phyloP scores from a whole-genome alignment of 2,797 vertebrate species.

The Chaetodon trifasciatus region DNA sequence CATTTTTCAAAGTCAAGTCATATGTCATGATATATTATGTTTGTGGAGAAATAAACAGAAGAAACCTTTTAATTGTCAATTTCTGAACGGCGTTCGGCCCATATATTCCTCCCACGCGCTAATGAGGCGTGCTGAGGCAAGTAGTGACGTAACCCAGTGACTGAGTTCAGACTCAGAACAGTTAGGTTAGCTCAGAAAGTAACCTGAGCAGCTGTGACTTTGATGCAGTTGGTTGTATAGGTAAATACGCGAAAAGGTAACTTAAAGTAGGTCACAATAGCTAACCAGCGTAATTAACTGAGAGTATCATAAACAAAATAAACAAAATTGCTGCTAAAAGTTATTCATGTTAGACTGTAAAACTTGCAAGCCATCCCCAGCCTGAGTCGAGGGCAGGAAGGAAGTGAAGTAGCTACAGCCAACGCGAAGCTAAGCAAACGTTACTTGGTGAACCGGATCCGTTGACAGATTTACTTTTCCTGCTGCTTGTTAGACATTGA shows the following conservation, averaged over 20 bases:
- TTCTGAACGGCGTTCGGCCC: background rate
- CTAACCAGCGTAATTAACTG: background rate
- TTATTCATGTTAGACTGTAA: background rate
- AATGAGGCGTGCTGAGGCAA: background rate
- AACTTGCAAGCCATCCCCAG: constrained; percentile 33
- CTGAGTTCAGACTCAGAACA: background rate
- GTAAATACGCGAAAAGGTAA: background rate
- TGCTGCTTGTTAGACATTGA: background rate
- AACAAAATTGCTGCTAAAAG: background rate
- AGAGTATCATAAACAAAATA: background rate
- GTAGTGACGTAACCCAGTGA: constrained; percentile 58
- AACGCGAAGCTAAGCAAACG: constrained; percentile 40
- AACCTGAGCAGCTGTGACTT: constrained; percentile 16
- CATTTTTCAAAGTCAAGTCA: background rate
- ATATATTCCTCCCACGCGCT: background rate
- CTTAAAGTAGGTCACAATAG: background rate
- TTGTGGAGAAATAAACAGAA: background rate
- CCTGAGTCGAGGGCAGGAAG: background rate
- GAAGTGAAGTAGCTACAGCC: constrained; percentile 52
- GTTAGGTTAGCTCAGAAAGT: constrained; percentile 41
- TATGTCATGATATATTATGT: fast-evolving
- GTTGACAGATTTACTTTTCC: background rate
- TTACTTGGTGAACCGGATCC: constrained; percentile 15
- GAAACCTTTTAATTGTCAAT: background rate
- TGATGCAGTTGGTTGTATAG: background rate